Evolutionary conservation across 2,113 vertebrate genomes (phyloP), one percentile per base, ranked within the genome.

Genomic region (Columbina picui): DNA sequence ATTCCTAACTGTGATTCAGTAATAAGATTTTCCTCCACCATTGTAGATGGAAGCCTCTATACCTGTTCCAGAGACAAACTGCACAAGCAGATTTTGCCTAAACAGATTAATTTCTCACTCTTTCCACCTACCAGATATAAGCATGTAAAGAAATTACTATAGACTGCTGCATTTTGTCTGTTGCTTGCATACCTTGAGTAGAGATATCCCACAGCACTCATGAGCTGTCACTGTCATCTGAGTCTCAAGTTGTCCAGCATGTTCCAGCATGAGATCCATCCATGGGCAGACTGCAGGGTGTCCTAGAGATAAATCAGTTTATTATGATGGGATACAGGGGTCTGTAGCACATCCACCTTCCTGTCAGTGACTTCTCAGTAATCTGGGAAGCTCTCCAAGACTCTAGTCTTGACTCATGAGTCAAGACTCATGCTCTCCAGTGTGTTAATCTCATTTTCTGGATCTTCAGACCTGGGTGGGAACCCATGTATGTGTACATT

Each of bases 401-500:
- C 20, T 45, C 6, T 25, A 3, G 2, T 39, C 84, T 74, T 59
- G 56, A 74, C 7, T 45, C 2, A 5, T 0, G 0, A n/a, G n/a
- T n/a, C n/a, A n/a, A n/a, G 56, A 74, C 7, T 45, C 2, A 5
- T 0, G 0, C 10, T 23, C 17, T 32, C 27, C 22, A 23, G 5
- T 2, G 5, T 60, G 25, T 16, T 45, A 45, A 45, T 45, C 38
- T 71, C 14, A 3, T 60, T 70, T 50, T 55, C 71, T 21, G 29
- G 2, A 14, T 50, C 22, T 76, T 76, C 74, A 76, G 30, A 45
- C 5, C 6, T 39, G 19, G 2, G 3, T 30, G 9, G 74, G 30
- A 36, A 9, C 23, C 10, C 50, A 12, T 2, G 30, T 55, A 12
- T 2, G 30, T 0, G 0, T 7, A 17, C 1, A 9, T 0, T 20